A percentile compares a stretch with the other conserved stretches of the same genome.
These are phyloP conservation scores for Leptinotarsa juncta DNA, from an alignment of 2,888 invertebrate genomes.

Conservation along the genomic window DNA sequence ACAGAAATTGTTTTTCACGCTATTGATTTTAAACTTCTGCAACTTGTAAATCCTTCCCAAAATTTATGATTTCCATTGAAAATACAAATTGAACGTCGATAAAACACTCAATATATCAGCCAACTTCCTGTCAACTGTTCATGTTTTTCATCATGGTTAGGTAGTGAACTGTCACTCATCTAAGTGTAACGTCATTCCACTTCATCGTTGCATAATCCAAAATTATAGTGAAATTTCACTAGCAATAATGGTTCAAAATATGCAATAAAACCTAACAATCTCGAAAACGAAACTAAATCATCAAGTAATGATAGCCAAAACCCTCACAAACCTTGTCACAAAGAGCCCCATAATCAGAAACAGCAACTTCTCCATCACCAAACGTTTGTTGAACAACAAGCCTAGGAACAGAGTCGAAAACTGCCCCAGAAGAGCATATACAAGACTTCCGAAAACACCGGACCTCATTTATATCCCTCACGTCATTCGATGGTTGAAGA, in stretches of 20 bases:
- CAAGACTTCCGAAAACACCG: slow-evolving; percentile 58
- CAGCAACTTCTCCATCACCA: slow-evolving; percentile 12
- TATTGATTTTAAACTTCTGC: too few species aligned
- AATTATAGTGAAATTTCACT: slow-evolving; percentile 18
- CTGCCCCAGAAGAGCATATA: slow-evolving; percentile 23
- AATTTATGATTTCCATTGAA: too few species aligned
- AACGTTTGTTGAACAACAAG: neutral
- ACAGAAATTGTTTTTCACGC: too few species aligned
- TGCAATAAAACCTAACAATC: neutral
- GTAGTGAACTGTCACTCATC: slow-evolving; percentile 4
- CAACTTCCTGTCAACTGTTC: neutral
- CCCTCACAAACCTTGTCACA: slow-evolving; percentile 2
- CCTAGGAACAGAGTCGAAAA: neutral
- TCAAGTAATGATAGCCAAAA: slow-evolving; percentile 36
- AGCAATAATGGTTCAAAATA: slow-evolving; percentile 9
- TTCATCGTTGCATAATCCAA: slow-evolving; percentile 10
- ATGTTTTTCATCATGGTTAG: neutral
- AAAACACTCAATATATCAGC: neutral
- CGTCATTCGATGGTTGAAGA: slow-evolving; percentile 61
- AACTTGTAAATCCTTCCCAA: too few species aligned
- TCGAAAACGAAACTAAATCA: slow-evolving; percentile 24
- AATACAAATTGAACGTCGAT: too few species aligned
- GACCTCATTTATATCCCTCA: slow-evolving; percentile 64
- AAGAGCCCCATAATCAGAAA: slow-evolving; percentile 28
- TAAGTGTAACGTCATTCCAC: neutral